phyloP scores from a whole-genome alignment of 2,113 vertebrate species.

The Benitochromis conjunctus region DNA sequence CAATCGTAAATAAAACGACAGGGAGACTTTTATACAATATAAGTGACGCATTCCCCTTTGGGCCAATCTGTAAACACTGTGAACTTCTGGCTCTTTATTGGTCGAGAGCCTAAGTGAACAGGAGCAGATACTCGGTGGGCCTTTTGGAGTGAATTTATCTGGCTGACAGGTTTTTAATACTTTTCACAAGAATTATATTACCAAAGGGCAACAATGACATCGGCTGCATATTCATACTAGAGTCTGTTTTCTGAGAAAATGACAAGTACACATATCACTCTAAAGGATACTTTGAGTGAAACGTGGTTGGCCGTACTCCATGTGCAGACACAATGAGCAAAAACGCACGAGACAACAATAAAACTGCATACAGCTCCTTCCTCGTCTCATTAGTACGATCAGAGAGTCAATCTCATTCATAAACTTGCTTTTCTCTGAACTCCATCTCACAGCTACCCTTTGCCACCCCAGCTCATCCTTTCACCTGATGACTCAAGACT shows the following conservation, averaged over 20 bases:
- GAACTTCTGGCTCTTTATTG: neutral
- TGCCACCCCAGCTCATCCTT: neutral
- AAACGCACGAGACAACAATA: accelerated
- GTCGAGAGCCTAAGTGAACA: neutral
- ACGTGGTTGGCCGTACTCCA: neutral
- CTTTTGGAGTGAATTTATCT: neutral
- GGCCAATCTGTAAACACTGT: neutral
- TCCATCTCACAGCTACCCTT: neutral
- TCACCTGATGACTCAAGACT: slow-evolving; percentile 13
- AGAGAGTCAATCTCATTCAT: neutral
- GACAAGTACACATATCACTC: neutral
- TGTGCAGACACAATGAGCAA: neutral
- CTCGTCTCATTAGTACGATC: neutral
- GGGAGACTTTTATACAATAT: neutral
- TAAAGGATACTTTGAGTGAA: neutral
- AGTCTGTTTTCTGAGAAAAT: neutral
- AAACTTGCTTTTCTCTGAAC: neutral
- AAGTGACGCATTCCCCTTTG: neutral
- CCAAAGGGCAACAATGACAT: neutral
- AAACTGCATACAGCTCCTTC: neutral
- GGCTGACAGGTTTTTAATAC: neutral
- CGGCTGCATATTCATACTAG: neutral
- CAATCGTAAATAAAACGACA: neutral
- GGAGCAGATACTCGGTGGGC: neutral
- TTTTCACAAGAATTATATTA: neutral